Evolutionary conservation across 2,797 vertebrate genomes (phyloP).

Genomic region (Chiroxiphia lanceolata): DNA sequence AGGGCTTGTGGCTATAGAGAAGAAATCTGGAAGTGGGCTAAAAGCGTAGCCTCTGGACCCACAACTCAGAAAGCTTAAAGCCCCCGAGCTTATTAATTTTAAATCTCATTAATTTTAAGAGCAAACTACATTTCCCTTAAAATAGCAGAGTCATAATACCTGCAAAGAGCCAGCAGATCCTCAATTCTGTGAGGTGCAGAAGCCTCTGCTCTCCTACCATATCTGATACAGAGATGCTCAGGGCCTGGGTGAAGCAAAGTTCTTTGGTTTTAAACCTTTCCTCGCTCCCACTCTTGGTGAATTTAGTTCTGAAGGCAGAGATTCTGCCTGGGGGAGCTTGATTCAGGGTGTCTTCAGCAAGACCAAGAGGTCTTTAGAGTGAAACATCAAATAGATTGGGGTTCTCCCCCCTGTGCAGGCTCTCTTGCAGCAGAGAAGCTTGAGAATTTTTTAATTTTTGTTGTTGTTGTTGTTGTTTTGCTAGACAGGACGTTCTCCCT

Average conservation of each 20-base stretch:
- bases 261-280: background rate
- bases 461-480: background rate
- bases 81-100: background rate
- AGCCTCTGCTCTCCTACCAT: background rate
- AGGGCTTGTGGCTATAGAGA: background rate
- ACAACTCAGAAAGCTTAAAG: background rate
- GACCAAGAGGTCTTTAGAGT: background rate
- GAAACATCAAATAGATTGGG: background rate
- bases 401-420: background rate
- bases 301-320: background rate
- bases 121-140: slow-evolving; percentile 15
- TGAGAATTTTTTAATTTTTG: background rate
- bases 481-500: background rate
- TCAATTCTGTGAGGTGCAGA: background rate
- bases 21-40: background rate
- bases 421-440: background rate
- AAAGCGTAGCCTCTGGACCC: background rate
- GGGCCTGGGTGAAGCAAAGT: background rate
- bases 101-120: slow-evolving; percentile 37
- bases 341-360: background rate
- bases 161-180: background rate
- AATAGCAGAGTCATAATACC: background rate
- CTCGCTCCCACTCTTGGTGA: background rate
- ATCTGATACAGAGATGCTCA: background rate
- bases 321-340: background rate